Base-by-base conservation (phyloP, 2,797 vertebrate genomes). In the Trematocara caparti region DNA sequence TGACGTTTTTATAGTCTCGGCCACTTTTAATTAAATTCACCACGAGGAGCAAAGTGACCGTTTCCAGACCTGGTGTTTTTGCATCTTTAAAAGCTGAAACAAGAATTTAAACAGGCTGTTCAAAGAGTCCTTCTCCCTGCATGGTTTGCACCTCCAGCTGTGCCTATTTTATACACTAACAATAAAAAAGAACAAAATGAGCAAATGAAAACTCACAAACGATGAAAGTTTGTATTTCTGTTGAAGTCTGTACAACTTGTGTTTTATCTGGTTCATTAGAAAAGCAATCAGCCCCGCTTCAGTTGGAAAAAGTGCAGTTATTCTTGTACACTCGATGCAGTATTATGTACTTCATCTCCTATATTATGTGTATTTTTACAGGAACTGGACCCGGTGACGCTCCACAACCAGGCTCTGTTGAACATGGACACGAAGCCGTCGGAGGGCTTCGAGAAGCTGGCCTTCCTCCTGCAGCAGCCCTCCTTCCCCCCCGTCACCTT, bases 361-460 rank as follows among this genome's bases (percentile, higher is more conserved):
- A 8, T 40, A 40, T 2, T 45, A 11, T 80, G 19, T 78, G 13
- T 82, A 62, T 64, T 17, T 17, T 30, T 11, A 5, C 82, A 97
- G 89, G 98, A 99, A 91, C 85, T 99, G 84, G 98, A 99, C 79
- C 97, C 98, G 0, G 98, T 99, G 84, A 99, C 98, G 0, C 96
- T 99, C 77, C 98, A 99, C 91, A 99, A 99, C 94, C 98, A 99
- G 92, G 98, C 98, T 0, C 95, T 99, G 24, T 91, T 99, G 95
- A 98, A 99, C 92, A 99, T 99, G 98, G 97, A 98, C 81, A 79
- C 81, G 1, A 97, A 96, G 85, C 98, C 98, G 2, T 97, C 97
- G 0, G 98, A 99, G 80, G 98, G 98, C 2, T 99, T 99, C 69
- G 97, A 98, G 92, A 99, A 99, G 83, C 93, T 99, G 40, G 97